Evolutionary conservation across 35 echinoderm and acorn worm species (phyloP).

Genomic region (Ophioderma brevispina): DNA sequence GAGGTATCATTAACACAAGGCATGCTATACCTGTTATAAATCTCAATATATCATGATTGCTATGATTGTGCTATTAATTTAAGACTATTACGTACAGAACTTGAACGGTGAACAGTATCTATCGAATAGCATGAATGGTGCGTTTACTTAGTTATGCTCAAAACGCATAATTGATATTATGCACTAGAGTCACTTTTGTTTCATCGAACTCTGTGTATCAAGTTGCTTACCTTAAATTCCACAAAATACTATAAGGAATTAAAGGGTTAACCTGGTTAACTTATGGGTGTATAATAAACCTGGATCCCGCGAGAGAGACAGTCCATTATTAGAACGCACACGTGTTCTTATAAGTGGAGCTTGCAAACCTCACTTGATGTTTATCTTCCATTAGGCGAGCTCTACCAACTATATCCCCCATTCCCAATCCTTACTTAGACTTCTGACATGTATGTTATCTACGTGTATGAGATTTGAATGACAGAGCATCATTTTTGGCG

Average conservation of each 20-base stretch:
- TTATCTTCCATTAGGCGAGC: slow-evolving; percentile 5
- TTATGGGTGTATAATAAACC: neutral
- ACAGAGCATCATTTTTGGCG: neutral
- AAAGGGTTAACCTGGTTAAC: neutral
- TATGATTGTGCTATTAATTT: too few species aligned
- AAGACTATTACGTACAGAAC: neutral
- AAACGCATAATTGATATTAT: too few species aligned
- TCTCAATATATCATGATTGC: too few species aligned
- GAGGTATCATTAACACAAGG: neutral
- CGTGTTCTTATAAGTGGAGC: slow-evolving; percentile 1
- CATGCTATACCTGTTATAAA: neutral
- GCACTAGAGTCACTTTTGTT: too few species aligned
- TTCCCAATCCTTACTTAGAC: neutral
- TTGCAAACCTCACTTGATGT: neutral
- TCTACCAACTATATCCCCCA: neutral
- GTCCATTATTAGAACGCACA: neutral
- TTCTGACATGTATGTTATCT: neutral
- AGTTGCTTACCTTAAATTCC: too few species aligned
- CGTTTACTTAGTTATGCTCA: too few species aligned
- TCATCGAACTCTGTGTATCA: too few species aligned
- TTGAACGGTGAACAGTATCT: too few species aligned
- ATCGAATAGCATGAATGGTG: too few species aligned
- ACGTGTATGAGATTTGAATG: slow-evolving; percentile 1
- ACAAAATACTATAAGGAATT: too few species aligned
- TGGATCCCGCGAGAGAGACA: neutral